Percentiles rank a stretch among this genome's conserved stretches.
phyloP scores from a whole-genome alignment of 2,888 invertebrate species.

The Polyploca ridens region DNA sequence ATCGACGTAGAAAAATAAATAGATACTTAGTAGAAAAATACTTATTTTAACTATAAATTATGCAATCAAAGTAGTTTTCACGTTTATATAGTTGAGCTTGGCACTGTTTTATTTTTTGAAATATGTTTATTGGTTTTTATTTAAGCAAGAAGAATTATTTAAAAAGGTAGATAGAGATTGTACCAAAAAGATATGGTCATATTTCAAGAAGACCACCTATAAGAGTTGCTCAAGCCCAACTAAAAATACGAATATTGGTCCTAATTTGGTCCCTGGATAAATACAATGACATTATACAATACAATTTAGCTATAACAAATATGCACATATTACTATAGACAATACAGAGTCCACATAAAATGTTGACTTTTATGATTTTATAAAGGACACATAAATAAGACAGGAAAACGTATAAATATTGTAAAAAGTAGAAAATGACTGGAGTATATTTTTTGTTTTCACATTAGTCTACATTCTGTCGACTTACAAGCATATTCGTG shows the following conservation, averaged over 20 bases:
- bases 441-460: not conserved
- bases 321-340: not conserved
- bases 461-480: not conserved
- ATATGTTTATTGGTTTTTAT: not conserved
- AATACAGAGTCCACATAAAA: not conserved
- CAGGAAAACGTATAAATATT: too few species aligned
- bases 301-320: not conserved
- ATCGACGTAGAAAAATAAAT: constrained; percentile 65
- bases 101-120: too few species aligned
- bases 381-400: too few species aligned
- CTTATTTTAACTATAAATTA: constrained; percentile 18
- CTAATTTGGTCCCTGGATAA: constrained; percentile 58
- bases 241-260: constrained; percentile 10
- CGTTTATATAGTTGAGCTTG: constrained; percentile 6
- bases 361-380: not conserved
- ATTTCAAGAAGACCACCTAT: too few species aligned
- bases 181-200: too few species aligned
- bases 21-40: constrained; percentile 53
- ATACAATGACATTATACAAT: constrained; percentile 12
- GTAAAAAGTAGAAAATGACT: too few species aligned
- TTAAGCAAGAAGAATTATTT: not conserved
- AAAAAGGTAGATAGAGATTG: too few species aligned
- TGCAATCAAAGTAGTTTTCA: constrained; percentile 9
- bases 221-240: not conserved
- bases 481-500: not conserved